Evolutionary conservation across 2,888 invertebrate genomes (phyloP).

Genomic region (Brachypterus glaber): DNA sequence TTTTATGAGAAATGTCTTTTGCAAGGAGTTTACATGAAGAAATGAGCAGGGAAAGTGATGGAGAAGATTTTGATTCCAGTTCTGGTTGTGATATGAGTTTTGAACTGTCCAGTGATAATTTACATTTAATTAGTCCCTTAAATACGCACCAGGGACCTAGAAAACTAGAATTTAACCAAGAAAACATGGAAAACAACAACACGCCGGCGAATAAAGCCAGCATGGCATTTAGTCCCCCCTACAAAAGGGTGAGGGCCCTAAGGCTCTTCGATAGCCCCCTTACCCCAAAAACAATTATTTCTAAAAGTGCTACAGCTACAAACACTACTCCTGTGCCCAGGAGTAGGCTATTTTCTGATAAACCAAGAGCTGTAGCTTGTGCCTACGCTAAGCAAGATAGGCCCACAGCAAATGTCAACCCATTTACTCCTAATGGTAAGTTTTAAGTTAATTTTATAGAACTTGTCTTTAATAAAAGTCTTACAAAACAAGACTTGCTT

Average conservation of each 20-base stretch:
- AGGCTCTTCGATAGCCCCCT: conserved; percentile 77
- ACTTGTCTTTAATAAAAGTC: background rate
- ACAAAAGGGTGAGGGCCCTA: conserved; percentile 48
- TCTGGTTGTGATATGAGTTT: conserved; percentile 57
- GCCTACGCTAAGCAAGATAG: conserved; percentile 41
- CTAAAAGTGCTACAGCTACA: conserved; percentile 55
- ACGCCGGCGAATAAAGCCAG: conserved; percentile 31
- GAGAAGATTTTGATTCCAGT: conserved; percentile 36
- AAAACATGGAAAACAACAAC: conserved; percentile 17
- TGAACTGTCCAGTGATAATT: conserved; percentile 48
- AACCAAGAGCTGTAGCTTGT: conserved; percentile 39
- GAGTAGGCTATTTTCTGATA: conserved; percentile 44
- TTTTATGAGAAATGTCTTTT: conserved; percentile 28
- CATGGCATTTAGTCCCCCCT: conserved; percentile 48
- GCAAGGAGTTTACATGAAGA: conserved; percentile 26
- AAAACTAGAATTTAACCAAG: conserved; percentile 50
- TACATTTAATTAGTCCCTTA: conserved; percentile 41
- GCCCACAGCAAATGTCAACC: conserved; percentile 70
- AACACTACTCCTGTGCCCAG: conserved; percentile 43
- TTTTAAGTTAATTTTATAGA: conserved; percentile 1
- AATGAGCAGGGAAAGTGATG: conserved; percentile 22
- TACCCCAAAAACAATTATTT: conserved; percentile 73
- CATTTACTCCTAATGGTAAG: conserved; percentile 71
- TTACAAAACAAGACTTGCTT: too few relatives aligned
- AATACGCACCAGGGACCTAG: conserved; percentile 47